phyloP scores from a whole-genome alignment of 2,888 invertebrate species.

The Caenorhabditis sulstoni region DNA sequence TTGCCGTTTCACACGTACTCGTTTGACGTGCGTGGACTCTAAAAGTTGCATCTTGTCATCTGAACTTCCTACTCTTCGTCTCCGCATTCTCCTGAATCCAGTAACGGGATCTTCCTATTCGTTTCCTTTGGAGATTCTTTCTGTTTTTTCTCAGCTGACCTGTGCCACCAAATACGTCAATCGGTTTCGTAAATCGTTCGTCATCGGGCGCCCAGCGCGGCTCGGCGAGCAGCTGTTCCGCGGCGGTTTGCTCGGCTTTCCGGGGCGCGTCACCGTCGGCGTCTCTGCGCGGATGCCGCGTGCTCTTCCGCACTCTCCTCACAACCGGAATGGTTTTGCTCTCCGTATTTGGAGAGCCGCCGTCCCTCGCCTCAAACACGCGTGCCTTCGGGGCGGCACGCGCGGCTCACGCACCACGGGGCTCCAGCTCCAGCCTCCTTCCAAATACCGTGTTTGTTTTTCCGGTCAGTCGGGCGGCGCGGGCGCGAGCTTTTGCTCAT shows the following conservation, averaged over 20 bases:
- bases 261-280: conserved; percentile 46
- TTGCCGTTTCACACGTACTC: conserved; percentile 15
- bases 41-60: conserved; percentile 6
- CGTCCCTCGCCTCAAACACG: conserved; percentile 34
- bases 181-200: conserved; percentile 36
- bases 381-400: conserved; percentile 49
- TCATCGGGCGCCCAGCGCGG: conserved; percentile 20
- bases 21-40: conserved; percentile 21
- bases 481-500: conserved; percentile 57
- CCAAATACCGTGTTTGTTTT: conserved; percentile 53
- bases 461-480: conserved; percentile 49
- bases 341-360: conserved; percentile 56
- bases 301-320: conserved; percentile 43
- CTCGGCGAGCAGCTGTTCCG: conserved; percentile 43
- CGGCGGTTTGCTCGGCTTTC: conserved; percentile 47
- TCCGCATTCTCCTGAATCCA: neutral
- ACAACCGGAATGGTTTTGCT: conserved; percentile 42
- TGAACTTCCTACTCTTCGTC: conserved; percentile 4
- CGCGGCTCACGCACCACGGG: conserved; percentile 54
- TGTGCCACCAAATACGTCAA: conserved; percentile 55
- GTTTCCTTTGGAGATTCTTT: too few species aligned
- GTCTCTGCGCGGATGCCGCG: conserved; percentile 25
- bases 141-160: conserved; percentile 37
- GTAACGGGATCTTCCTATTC: conserved; percentile 3
- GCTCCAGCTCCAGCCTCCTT: conserved; percentile 37